A percentile compares a stretch with the other conserved stretches of the same genome.
These are phyloP conservation scores for Leptestheria dahalacensis DNA, from an alignment of 1,140 invertebrate genomes.

Conservation along the genomic window DNA sequence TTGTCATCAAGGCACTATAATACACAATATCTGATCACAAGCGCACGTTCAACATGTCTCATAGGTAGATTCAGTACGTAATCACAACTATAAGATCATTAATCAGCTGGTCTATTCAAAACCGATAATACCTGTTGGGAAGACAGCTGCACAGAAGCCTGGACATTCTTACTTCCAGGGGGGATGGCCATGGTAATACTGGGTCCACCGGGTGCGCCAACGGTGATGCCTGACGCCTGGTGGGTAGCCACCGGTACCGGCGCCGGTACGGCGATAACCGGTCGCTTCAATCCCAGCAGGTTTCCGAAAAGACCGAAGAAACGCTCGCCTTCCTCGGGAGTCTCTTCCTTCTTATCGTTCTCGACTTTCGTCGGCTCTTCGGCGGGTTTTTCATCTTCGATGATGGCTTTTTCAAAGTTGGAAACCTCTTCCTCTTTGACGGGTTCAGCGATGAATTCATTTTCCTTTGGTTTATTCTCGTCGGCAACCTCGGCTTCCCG, in stretches of 20 bases:
- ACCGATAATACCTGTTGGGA: neutral
- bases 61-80: too few relatives aligned
- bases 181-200: neutral
- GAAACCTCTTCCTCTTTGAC: neutral
- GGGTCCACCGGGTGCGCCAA: neutral
- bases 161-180: conserved; percentile 31
- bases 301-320: neutral
- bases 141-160: conserved; percentile 46
- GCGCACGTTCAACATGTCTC: too few relatives aligned
- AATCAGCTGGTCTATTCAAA: too few relatives aligned
- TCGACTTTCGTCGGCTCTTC: conserved; percentile 15
- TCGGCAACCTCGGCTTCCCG: neutral
- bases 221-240: neutral
- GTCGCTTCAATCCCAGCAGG: neutral
- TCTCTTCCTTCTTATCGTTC: neutral
- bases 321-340: neutral
- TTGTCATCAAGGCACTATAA: too few relatives aligned
- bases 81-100: too few relatives aligned
- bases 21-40: too few relatives aligned
- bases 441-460: neutral
- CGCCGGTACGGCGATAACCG: neutral
- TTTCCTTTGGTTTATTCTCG: neutral
- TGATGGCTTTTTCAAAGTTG: too few relatives aligned
- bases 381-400: neutral
- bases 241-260: neutral